Evolutionary conservation across 2,888 invertebrate species (phyloP).

Genomic region (Watsonalla cultraria): DNA sequence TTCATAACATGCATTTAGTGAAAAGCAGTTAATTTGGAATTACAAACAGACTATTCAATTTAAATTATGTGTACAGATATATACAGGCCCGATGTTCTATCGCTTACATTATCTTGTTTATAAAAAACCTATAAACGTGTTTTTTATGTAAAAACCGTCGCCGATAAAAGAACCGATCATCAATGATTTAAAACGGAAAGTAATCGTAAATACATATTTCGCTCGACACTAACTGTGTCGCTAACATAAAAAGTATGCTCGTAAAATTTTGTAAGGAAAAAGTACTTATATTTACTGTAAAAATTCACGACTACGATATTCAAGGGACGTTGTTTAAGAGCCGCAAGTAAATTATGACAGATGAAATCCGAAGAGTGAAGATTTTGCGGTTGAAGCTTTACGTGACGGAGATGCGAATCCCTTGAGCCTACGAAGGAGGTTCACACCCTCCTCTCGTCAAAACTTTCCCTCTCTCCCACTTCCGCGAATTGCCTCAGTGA

Average conservation of each 20-base stretch:
- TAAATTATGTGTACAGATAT: too few relatives aligned
- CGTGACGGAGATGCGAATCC: conserved; percentile 54
- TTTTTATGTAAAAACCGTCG: conserved; percentile 11
- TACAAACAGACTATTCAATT: too few relatives aligned
- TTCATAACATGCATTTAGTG: too few relatives aligned
- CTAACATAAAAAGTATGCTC: conserved; percentile 39
- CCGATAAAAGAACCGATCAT: conserved; percentile 13
- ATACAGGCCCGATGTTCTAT: too few relatives aligned
- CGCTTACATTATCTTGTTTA: too few relatives aligned
- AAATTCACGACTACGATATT: conserved; percentile 34
- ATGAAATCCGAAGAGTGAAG: conserved; percentile 56
- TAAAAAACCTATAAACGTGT: conserved; percentile 13
- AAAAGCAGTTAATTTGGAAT: too few relatives aligned
- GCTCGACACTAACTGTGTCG: conserved; percentile 28
- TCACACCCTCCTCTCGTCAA: conserved; percentile 15
- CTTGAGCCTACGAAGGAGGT: conserved; percentile 52
- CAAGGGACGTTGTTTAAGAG: conserved; percentile 38
- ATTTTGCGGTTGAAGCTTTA: conserved; percentile 55
- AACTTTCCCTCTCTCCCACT: conserved; percentile 30
- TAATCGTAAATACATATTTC: conserved; percentile 46
- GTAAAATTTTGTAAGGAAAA: conserved; percentile 33
- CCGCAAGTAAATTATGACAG: conserved; percentile 58
- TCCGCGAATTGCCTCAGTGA: conserved; percentile 5
- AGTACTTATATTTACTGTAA: conserved; percentile 29
- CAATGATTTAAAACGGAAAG: conserved; percentile 33